A percentile compares a stretch with the other conserved stretches of the same genome.
Evolutionary conservation across 2,888 invertebrate species (phyloP).

Genomic region (Allygus modestus): DNA sequence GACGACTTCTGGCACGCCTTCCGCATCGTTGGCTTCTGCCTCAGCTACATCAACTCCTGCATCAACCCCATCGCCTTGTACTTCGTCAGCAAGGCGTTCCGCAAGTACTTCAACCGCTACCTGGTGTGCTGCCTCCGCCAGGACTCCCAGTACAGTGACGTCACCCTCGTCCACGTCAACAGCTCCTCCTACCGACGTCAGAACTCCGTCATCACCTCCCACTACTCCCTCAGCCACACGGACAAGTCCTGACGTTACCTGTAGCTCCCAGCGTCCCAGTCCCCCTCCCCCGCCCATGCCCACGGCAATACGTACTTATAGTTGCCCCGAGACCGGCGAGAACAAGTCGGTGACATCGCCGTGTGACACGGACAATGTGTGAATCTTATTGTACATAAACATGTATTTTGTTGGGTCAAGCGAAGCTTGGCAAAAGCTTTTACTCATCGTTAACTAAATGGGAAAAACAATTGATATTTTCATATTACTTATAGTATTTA

Average conservation of each 20-base stretch:
- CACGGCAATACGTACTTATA: conserved; percentile 4
- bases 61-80: conserved; percentile 94
- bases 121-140: conserved; percentile 83
- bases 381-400: too few species aligned
- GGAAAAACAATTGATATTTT: too few species aligned
- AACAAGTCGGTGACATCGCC: neutral
- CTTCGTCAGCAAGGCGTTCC: conserved; percentile 91
- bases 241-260: conserved; percentile 69
- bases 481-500: too few species aligned
- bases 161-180: conserved; percentile 66
- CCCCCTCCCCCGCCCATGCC: neutral
- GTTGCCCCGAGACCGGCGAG: conserved; percentile 9
- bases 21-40: conserved; percentile 89
- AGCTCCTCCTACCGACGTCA: conserved; percentile 68
- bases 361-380: neutral
- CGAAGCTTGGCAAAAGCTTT: too few species aligned
- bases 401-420: too few species aligned
- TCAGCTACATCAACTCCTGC: conserved; percentile 94
- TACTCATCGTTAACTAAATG: too few species aligned
- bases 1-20: conserved; percentile 87
- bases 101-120: conserved; percentile 86
- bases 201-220: conserved; percentile 70
- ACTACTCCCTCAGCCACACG: conserved; percentile 66
- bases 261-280: conserved; percentile 25
- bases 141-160: conserved; percentile 60